Base-by-base conservation (phyloP, 2,888 invertebrate species). In the Choreutis nemorana region DNA sequence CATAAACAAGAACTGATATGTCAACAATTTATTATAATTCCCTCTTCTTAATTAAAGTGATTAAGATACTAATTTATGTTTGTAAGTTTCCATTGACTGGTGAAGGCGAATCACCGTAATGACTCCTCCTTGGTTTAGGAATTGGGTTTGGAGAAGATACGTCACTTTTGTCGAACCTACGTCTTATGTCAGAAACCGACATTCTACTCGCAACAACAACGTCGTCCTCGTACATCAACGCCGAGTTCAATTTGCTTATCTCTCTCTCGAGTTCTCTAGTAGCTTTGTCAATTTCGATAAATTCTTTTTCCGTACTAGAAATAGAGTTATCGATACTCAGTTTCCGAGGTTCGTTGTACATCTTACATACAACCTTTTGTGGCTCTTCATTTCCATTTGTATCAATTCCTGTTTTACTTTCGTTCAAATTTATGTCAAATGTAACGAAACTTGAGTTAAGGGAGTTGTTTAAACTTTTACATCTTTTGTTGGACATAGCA, bases 91-190 rank as follows among this genome's bases (percentile, higher is more conserved):
- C 47, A 18, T 50, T 55, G 4, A 47, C 35, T 6, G 67, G 62
- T 22, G 65, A 61, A 33, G 46, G 60, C 5, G 62, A 53, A 29
- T 60, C 68, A 20, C 66, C 67, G 26, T 71, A 64, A 36, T 73
- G 67, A 49, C 82, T 81, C 46, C 83, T 65, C 44, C 81, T 72
- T 2, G 83, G 83, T 52, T 83, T 83, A 48, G 82, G 82, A 55
- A 83, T 75, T 2, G 83, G 83, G 58, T 83, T 80, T 31, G 80
- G 80, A 26, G 73, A 70, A n/a, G 65, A 63, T 24, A 49, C 55
- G 27, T 79, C 79, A 14, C 59, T 73, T 35, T 72, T 77, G 27
- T 83, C 80, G 45, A 83, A 83, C 40, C 77, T 75, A 33, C 68
- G 61, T 41, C 79, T 81, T 29, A 83, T 82, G 33, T 78, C 77